A percentile compares a stretch with the other conserved stretches of the same genome.
phyloP scores from a whole-genome alignment of 2,113 vertebrate genomes.

The Canis aureus region DNA sequence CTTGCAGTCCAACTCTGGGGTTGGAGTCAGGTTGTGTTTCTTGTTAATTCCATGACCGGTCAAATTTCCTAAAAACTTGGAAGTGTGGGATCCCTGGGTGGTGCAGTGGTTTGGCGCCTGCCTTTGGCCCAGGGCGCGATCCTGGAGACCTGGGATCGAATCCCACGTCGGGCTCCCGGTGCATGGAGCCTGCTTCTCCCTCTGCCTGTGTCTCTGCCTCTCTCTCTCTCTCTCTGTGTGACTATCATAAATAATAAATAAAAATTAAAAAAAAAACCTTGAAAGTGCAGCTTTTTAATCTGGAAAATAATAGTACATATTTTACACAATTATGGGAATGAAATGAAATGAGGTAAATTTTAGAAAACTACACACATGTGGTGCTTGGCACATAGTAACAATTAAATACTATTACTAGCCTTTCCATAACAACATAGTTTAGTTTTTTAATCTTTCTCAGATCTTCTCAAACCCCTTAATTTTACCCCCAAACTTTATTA shows the following conservation, averaged over 20 bases:
- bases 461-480: neutral
- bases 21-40: neutral
- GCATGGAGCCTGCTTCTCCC: too few species aligned
- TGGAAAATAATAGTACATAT: neutral
- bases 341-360: slow-evolving; percentile 7
- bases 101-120: too few species aligned
- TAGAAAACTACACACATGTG: neutral
- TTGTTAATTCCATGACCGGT: neutral
- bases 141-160: too few species aligned
- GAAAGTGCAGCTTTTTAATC: neutral
- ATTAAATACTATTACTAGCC: neutral
- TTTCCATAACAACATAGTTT: neutral
- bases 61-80: slow-evolving; percentile 28
- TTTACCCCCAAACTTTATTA: neutral
- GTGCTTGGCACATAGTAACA: neutral
- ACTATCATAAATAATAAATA: too few species aligned
- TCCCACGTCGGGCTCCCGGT: too few species aligned
- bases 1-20: neutral
- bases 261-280: too few species aligned
- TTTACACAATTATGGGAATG: neutral
- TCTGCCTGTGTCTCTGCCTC: too few species aligned
- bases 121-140: too few species aligned
- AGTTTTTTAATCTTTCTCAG: neutral
- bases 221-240: too few species aligned
- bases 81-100: neutral